Base-by-base conservation (phyloP, 2,888 invertebrate species). In the Clostera curtula region DNA sequence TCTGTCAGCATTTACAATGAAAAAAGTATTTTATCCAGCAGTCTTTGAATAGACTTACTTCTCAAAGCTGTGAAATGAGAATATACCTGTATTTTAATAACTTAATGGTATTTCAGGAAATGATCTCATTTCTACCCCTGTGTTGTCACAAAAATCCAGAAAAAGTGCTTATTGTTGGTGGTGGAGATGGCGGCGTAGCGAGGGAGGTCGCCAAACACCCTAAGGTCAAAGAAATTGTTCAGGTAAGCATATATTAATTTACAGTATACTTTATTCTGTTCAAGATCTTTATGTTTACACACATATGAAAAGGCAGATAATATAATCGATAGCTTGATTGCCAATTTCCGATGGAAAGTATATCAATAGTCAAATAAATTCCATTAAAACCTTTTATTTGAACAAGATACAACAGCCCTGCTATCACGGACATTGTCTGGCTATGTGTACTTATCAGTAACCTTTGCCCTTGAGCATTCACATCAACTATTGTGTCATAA, bases 111-210 rank as follows among this genome's bases (percentile, higher is more conserved):
- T 64, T 73, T 19, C 38, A 85, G 77, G 99, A 99, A 83, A 98
- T 98, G 97, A 95, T 99, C 50, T 89, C 97, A 0, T 96, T 97
- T 66, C 72, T 99, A 22, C 97, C 99, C 0, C 75, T 99, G 1
- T 95, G 94, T 63, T 90, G 91, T 43, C 99, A 99, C 74, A 90
- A 93, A 3, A 89, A 92, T 54, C 99, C 99, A 0, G 89, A 93
- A 61, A 93, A 91, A 48, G 98, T 96, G 2, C 83, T 98, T 15
- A 96, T 98, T 43, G 95, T 99, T 10, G 98, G 99, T 1, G 99
- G 98, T 0, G 99, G 98, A 0, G 98, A 99, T 73, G 99, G 98
- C 0, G 99, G 98, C 1, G 97, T 98, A 3, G 95, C 96, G 0
- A 87, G 98, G 5, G 99, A 99, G 71, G 95, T 97, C 0, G 88